phyloP scores from a whole-genome alignment of 2,113 vertebrate genomes.

The Dicaeum eximium region DNA sequence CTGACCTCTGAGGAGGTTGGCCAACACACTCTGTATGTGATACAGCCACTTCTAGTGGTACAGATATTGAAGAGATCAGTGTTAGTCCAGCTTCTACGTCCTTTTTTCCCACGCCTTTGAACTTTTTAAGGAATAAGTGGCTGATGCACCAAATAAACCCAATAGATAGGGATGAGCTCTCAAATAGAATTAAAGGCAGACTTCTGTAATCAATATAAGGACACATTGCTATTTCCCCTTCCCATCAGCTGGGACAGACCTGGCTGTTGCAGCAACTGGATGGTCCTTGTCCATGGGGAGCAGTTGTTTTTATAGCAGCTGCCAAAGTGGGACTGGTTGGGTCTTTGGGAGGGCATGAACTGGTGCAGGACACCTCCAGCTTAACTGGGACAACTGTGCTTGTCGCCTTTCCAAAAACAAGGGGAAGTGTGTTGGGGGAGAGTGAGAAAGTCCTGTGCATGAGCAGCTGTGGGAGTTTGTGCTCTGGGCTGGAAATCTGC shows the following conservation, averaged over 20 bases:
- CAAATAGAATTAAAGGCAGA: neutral
- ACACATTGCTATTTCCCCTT: fast-evolving
- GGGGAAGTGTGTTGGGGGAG: neutral
- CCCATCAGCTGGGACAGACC: neutral
- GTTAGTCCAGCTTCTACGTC: neutral
- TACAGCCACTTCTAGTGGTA: neutral
- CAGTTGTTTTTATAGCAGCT: conserved; percentile 49
- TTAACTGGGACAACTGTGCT: neutral
- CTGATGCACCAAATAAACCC: fast-evolving
- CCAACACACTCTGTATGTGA: neutral
- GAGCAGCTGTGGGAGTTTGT: neutral
- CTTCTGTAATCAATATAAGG: neutral
- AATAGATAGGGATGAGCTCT: fast-evolving
- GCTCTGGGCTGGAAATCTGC: neutral
- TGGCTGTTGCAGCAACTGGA: neutral
- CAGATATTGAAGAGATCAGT: neutral
- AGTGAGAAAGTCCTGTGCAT: neutral
- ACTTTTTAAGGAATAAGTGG: neutral
- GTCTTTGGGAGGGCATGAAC: neutral
- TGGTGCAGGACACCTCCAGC: neutral
- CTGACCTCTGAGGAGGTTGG: neutral
- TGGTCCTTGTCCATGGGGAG: neutral
- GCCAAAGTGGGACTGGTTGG: neutral
- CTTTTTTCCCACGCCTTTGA: fast-evolving
- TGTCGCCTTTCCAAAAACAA: neutral